Base-by-base conservation (phyloP, 30 jellyfish, hydroid and myxozoan genomes). In the Nemopilema nomurai region DNA sequence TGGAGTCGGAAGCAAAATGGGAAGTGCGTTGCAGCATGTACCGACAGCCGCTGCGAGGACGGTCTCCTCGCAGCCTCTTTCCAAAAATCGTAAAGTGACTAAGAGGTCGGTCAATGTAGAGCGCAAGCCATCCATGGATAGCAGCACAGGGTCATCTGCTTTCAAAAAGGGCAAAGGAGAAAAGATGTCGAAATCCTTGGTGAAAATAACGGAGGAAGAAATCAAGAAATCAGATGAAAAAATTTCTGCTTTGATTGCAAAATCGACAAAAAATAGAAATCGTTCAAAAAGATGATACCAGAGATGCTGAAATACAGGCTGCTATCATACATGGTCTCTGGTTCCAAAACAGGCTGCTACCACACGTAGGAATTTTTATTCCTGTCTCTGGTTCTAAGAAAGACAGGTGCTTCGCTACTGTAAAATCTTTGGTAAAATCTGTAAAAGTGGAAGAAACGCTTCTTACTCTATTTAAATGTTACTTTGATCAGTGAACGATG, bases 201-300 rank as follows among this genome's bases (percentile, higher is more conserved):
- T 41, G 13, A 13, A 41, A 41, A 13, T 41, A 13, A 26, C 81
- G 52, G 23, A 26, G 3, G 19, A 26, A 27, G 85, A 74, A 22
- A 52, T 74, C 49, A 74, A 33, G 51, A 68, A 22, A 1, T 67
- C 85, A 18, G 85, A 74, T 13, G 69, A 41, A 9, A 29, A 23
- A 19, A 74, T 74, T 31, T 21, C 85, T 19, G 49, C 28, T 18
- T 19, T 74, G 49, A 74, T 74, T 23, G 26, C 51, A 27, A 74
- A 30, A 41, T 74, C 85, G 8, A 52, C 85, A 0, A 23, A 74
- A 50, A 74, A 74, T 0, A 49, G 62, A 27, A 52, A 23, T 19
- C 28, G 49, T 22, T 4, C 9, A 70, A 74, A 22, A 13, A 41
- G 13, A 41, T 41, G 57, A 41, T 41, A 3, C 57, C 13, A 41